Percentiles rank a stretch among this genome's conserved stretches.
These are phyloP conservation scores for Epinephelus awoara DNA, from an alignment of 2,797 vertebrate species.

Conservation along the genomic window DNA sequence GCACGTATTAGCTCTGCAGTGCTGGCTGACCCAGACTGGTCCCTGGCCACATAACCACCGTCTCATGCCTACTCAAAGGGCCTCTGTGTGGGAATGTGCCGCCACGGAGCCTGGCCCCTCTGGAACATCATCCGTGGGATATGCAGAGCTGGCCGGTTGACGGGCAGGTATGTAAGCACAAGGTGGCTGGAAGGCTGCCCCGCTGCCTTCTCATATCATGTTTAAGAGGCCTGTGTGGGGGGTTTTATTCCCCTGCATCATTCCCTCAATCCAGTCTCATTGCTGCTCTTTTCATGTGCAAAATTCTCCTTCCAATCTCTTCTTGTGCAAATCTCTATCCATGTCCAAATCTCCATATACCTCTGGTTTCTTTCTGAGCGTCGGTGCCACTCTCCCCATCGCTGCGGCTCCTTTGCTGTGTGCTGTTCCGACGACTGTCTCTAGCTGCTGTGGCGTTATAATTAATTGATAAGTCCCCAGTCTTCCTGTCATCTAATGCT, in stretches of 20 bases:
- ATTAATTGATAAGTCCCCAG: slow-evolving; percentile 71
- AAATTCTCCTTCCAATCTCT: slow-evolving; percentile 22
- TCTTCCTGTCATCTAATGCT: slow-evolving; percentile 61
- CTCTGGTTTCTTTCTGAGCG: slow-evolving; percentile 13
- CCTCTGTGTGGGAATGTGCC: slow-evolving; percentile 63
- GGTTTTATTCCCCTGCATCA: slow-evolving; percentile 23
- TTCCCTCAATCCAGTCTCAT: slow-evolving; percentile 32
- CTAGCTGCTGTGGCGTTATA: slow-evolving; percentile 26
- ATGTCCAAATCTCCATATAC: slow-evolving; percentile 28
- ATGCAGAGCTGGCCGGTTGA: slow-evolving; percentile 63
- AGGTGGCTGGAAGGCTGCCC: slow-evolving; percentile 42
- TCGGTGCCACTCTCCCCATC: slow-evolving; percentile 25
- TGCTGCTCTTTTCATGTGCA: slow-evolving; percentile 52
- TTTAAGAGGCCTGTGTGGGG: slow-evolving; percentile 27
- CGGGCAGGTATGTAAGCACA: slow-evolving; percentile 63
- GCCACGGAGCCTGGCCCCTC: slow-evolving; percentile 54
- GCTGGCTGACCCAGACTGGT: slow-evolving; percentile 73
- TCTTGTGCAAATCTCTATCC: slow-evolving; percentile 36
- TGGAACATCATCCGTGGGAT: slow-evolving; percentile 58
- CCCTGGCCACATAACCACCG: slow-evolving; percentile 61
- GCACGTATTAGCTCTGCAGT: slow-evolving; percentile 70
- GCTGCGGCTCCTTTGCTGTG: slow-evolving; percentile 4
- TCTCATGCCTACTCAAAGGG: slow-evolving; percentile 72
- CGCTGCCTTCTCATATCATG: slow-evolving; percentile 35
- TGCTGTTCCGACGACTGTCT: slow-evolving; percentile 40